Conservation (phyloP, 2,888 invertebrate species). For the Phortica magna region DNA sequence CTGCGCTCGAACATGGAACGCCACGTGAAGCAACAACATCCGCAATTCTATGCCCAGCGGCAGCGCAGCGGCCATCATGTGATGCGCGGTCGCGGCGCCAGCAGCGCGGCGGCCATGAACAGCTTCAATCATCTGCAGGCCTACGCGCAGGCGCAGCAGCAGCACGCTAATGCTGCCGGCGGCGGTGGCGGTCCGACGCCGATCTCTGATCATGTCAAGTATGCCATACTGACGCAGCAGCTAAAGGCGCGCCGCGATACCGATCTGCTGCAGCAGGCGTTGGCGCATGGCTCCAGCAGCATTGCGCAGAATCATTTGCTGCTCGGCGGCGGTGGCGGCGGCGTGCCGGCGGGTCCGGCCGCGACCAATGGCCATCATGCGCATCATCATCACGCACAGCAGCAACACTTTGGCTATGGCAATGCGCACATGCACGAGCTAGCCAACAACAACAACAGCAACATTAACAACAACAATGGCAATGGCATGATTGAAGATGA, state of each 20-base stretch:
- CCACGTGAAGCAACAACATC: slow-evolving; percentile 96
- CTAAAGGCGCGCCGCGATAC: slow-evolving; percentile 81
- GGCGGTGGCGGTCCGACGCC: slow-evolving; percentile 49
- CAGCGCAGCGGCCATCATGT: slow-evolving; percentile 81
- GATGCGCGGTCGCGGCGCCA: slow-evolving; percentile 74
- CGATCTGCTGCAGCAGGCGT: slow-evolving; percentile 75
- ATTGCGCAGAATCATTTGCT: slow-evolving; percentile 60
- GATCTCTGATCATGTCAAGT: slow-evolving; percentile 85
- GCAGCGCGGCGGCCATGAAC: slow-evolving; percentile 60
- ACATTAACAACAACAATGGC: slow-evolving; percentile 52
- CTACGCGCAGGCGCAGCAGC: slow-evolving; percentile 47
- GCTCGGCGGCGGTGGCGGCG: slow-evolving; percentile 39
- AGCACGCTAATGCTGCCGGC: slow-evolving; percentile 35
- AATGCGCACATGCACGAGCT: slow-evolving; percentile 4
- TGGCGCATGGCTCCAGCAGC: slow-evolving; percentile 75
- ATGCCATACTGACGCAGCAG: slow-evolving; percentile 88
- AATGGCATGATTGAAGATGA: slow-evolving; percentile 80
- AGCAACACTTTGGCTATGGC: slow-evolving; percentile 47
- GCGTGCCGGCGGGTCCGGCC: slow-evolving; percentile 34
- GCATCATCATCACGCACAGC: not conserved
- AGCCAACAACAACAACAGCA: slow-evolving; percentile 33
- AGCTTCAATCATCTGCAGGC: slow-evolving; percentile 58
- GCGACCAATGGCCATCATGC: not conserved
- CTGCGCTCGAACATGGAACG: slow-evolving; percentile 96
- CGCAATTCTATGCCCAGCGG: slow-evolving; percentile 91